Percentiles rank a stretch among this genome's conserved stretches.
phyloP scores from a whole-genome alignment of 1,140 invertebrate species.

The Zaprionus inermis region DNA sequence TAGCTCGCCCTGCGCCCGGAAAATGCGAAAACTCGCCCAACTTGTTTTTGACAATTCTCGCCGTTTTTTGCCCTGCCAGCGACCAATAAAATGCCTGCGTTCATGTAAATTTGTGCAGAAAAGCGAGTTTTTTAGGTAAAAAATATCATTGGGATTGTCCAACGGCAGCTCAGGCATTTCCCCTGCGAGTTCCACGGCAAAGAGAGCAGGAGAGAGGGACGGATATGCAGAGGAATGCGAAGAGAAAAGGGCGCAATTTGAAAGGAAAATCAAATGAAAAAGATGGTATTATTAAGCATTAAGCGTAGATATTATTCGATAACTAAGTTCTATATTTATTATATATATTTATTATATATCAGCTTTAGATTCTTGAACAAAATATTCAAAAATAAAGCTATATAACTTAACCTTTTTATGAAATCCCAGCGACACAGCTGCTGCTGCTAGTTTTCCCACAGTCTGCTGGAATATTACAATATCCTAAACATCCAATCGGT shows the following conservation, averaged over 20 bases:
- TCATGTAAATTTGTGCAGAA: slow-evolving; percentile 77
- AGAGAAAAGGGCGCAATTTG: neutral
- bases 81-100: slow-evolving; percentile 77
- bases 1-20: slow-evolving; percentile 54
- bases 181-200: slow-evolving; percentile 10
- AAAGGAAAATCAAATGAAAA: slow-evolving; percentile 7
- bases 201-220: neutral
- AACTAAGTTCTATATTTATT: too few relatives aligned
- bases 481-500: neutral
- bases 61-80: slow-evolving; percentile 51
- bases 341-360: too few relatives aligned
- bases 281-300: neutral
- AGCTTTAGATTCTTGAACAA: too few relatives aligned
- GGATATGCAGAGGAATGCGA: slow-evolving; percentile 51
- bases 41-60: slow-evolving; percentile 46
- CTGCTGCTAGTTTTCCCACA: neutral
- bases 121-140: slow-evolving; percentile 78
- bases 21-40: slow-evolving; percentile 53
- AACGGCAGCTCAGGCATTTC: slow-evolving; percentile 70
- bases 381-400: too few relatives aligned
- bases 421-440: neutral
- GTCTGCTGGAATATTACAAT: neutral
- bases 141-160: slow-evolving; percentile 49
- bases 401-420: neutral
- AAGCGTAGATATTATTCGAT: neutral